Conservation (phyloP, 2,113 vertebrate species). For the Festucalex cinctus region DNA sequence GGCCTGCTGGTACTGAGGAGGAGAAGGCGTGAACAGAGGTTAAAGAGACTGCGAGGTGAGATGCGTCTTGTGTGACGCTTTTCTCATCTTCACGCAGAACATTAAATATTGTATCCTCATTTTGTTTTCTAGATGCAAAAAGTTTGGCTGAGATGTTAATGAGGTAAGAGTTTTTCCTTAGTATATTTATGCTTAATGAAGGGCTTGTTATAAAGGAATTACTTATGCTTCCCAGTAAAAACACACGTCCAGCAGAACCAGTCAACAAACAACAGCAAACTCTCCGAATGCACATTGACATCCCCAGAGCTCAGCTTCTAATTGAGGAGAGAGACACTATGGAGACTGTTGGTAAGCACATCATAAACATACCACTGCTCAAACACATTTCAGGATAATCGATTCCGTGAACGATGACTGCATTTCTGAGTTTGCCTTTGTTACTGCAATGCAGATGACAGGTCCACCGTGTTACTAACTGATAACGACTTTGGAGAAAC, state of each 20-base stretch:
- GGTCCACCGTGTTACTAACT: constrained; percentile 90
- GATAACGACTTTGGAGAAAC: constrained; percentile 97
- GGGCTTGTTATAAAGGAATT: background rate
- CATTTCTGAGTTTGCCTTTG: background rate
- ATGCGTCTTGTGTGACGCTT: background rate
- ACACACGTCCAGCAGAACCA: constrained; percentile 93
- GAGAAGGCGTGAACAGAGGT: constrained; percentile 89
- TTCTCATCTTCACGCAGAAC: background rate
- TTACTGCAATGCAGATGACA: constrained; percentile 78
- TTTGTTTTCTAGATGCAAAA: constrained; percentile 89
- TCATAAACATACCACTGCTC: background rate
- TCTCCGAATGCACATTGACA: constrained; percentile 96
- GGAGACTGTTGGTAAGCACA: constrained; percentile 90
- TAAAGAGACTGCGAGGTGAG: constrained; percentile 94
- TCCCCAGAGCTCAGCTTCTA: constrained; percentile 93
- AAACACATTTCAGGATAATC: no score
- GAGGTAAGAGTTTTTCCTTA: constrained; percentile 79
- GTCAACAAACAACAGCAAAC: constrained; percentile 97
- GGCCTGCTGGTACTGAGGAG: constrained; percentile 87
- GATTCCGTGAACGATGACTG: background rate
- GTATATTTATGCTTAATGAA: background rate
- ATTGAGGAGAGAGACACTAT: constrained; percentile 98
- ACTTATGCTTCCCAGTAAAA: constrained; percentile 79
- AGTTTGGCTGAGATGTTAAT: constrained; percentile 99
- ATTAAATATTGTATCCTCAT: background rate